Percentiles rank a stretch among this genome's conserved stretches.
These are phyloP conservation scores for Globodera rostochiensis DNA, from an alignment of 1,140 invertebrate genomes.

Conservation along the genomic window DNA sequence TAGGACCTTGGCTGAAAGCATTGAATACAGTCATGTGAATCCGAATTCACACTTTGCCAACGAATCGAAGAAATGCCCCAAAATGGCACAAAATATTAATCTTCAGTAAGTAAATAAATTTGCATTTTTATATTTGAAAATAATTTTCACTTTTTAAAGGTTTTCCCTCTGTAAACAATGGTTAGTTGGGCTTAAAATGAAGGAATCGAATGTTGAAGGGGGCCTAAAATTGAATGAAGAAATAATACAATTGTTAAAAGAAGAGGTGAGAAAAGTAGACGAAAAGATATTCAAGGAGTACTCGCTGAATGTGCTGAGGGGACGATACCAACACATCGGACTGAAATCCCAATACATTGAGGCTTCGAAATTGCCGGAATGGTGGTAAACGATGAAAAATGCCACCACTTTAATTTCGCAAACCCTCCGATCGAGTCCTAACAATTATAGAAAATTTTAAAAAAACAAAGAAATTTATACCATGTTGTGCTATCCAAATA, in stretches of 20 bases:
- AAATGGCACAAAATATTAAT: background rate
- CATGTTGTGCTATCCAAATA: no score
- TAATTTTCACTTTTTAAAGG: background rate
- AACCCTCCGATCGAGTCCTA: no score
- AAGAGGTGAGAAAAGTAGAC: background rate
- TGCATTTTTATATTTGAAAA: background rate
- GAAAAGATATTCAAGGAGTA: background rate
- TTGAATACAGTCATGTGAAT: background rate
- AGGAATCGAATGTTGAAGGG: background rate
- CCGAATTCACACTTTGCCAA: background rate
- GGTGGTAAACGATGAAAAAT: background rate
- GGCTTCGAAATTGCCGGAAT: background rate
- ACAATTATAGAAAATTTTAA: no score
- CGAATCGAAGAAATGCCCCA: background rate
- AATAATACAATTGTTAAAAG: background rate
- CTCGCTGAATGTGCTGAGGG: background rate
- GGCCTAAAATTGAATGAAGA: background rate
- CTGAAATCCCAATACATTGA: background rate
- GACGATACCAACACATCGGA: background rate
- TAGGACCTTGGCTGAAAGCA: background rate
- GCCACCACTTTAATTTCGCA: no score
- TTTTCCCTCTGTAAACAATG: background rate
- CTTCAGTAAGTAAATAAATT: background rate
- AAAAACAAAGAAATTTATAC: no score
- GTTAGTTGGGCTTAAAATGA: background rate